Evolutionary conservation across 2,888 invertebrate species (phyloP).

Genomic region (Drosophila eohydei): DNA sequence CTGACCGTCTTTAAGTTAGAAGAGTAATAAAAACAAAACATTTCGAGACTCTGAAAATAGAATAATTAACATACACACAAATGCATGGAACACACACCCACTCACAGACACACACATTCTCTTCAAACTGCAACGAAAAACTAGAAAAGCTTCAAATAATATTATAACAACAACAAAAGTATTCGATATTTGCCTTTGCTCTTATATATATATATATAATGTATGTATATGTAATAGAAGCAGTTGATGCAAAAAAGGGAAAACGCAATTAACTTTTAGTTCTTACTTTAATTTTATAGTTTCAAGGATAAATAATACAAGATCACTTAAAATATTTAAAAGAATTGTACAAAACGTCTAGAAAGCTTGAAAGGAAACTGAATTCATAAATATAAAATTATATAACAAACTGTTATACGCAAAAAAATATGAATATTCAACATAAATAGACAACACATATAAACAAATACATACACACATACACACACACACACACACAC

Average conservation of each 20-base stretch:
- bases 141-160: constrained; percentile 36
- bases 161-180: constrained; percentile 63
- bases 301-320: constrained; percentile 48
- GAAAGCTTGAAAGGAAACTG: constrained; percentile 37
- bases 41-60: constrained; percentile 17
- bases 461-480: constrained; percentile 19
- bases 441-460: constrained; percentile 51
- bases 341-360: constrained; percentile 70
- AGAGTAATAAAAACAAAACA: background rate
- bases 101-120: constrained; percentile 40
- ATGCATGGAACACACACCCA: constrained; percentile 19
- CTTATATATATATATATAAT: constrained; percentile 61
- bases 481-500: constrained; percentile 71
- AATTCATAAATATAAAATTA: constrained; percentile 42
- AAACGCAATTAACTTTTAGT: constrained; percentile 41
- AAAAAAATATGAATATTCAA: constrained; percentile 78
- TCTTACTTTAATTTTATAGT: constrained; percentile 47
- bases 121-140: constrained; percentile 67
- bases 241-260: constrained; percentile 11
- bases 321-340: constrained; percentile 66
- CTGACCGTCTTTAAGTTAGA: constrained; percentile 23
- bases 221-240: constrained; percentile 9
- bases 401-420: constrained; percentile 53
- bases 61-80: constrained; percentile 9
- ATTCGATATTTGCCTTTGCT: constrained; percentile 79